phyloP scores from a whole-genome alignment of 2,797 vertebrate genomes.

The Gastrophryne carolinensis region DNA sequence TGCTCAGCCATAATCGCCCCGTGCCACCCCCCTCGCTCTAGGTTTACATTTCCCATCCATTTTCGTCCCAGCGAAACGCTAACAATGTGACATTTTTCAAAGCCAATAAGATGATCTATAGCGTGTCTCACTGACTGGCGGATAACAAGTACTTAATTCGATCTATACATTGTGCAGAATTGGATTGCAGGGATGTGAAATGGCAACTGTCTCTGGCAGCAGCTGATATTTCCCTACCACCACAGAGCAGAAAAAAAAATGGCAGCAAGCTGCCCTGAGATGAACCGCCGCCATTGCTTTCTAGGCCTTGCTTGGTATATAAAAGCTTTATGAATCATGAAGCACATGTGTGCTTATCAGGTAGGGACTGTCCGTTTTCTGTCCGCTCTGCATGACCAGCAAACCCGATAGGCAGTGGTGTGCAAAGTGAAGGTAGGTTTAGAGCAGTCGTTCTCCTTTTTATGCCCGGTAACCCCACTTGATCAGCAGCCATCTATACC shows the following conservation, averaged over 20 bases:
- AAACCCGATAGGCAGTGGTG: too few relatives aligned
- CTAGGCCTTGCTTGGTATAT: slow-evolving; percentile 6
- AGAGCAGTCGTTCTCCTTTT: too few relatives aligned
- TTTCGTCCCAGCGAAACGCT: neutral
- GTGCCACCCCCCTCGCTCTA: neutral
- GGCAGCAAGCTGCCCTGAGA: slow-evolving; percentile 8
- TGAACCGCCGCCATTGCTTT: slow-evolving; percentile 19
- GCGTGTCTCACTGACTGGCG: neutral
- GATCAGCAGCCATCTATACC: too few relatives aligned
- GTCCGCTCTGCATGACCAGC: too few relatives aligned
- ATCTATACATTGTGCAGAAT: slow-evolving; percentile 16
- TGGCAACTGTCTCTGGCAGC: slow-evolving; percentile 22
- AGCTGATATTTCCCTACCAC: neutral
- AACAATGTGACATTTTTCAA: slow-evolving; percentile 2
- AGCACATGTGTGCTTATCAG: slow-evolving; percentile 25
- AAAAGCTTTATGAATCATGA: slow-evolving; percentile 46
- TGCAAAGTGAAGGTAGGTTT: too few relatives aligned
- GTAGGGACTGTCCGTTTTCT: too few relatives aligned
- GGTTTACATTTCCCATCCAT: neutral
- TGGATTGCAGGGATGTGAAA: slow-evolving; percentile 13
- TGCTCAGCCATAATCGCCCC: neutral
- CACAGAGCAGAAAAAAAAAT: slow-evolving; percentile 25
- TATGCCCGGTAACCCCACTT: too few relatives aligned
- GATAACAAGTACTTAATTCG: slow-evolving; percentile 19
- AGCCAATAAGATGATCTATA: slow-evolving; percentile 36